Evolutionary conservation across 2,113 vertebrate species (phyloP).

Genomic region (Herpetotheres cachinnans): DNA sequence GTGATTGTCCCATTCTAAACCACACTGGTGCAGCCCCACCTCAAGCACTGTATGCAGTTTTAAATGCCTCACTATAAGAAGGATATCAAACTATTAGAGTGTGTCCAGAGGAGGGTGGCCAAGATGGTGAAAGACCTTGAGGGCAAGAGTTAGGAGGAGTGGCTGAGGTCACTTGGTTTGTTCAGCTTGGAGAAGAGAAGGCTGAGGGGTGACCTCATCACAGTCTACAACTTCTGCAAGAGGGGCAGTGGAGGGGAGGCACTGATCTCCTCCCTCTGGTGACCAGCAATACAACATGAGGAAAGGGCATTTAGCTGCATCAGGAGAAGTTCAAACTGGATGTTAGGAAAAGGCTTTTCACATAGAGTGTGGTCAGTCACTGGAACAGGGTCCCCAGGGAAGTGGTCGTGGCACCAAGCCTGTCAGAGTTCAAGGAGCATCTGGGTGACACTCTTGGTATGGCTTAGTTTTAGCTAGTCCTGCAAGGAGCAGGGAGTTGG

Average conservation of each 20-base stretch:
- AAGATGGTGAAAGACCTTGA: too few relatives aligned
- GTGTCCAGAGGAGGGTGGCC: background rate
- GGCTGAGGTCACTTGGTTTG: too few relatives aligned
- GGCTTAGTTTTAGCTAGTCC: background rate
- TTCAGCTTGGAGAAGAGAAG: too few relatives aligned
- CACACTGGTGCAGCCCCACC: rapidly evolving
- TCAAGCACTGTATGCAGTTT: rapidly evolving
- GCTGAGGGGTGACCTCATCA: too few relatives aligned
- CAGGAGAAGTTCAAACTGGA: background rate
- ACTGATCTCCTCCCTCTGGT: background rate
- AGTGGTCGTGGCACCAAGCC: rapidly evolving
- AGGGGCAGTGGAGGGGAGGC: too few relatives aligned
- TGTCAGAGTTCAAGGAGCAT: background rate
- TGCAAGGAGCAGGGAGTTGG: rapidly evolving
- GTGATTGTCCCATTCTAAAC: background rate
- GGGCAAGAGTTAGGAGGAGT: too few relatives aligned
- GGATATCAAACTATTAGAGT: too few relatives aligned
- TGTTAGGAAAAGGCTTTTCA: background rate
- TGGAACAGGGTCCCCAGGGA: background rate
- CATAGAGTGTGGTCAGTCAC: rapidly evolving
- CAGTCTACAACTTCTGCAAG: too few relatives aligned
- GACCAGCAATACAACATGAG: rapidly evolving
- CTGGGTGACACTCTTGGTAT: background rate
- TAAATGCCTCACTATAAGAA: rapidly evolving
- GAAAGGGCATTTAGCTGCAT: background rate